Base-by-base conservation (phyloP, 2,888 invertebrate genomes). In the Smittia sp. region DNA sequence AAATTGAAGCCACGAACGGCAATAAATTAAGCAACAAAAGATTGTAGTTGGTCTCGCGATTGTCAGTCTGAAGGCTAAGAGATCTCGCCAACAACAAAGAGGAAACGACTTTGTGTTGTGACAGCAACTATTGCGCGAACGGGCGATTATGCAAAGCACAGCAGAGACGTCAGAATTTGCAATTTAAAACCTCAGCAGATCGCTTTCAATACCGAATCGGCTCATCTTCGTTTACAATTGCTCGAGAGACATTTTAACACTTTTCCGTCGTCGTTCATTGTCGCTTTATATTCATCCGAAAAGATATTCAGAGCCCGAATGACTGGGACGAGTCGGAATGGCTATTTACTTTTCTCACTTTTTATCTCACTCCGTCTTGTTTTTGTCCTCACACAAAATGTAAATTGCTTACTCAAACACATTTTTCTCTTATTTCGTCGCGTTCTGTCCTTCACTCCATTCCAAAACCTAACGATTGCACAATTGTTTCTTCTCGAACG, bases 301-400 rank as follows among this genome's bases (percentile, higher is more conserved):
- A 18, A n/a, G 11, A 6, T 32, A 32, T 32, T 46, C 46, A 11
- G 15, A n/a, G 6, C 46, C 46, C 46, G 46, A n/a, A 32, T 32
- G 32, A 32, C 32, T 32, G 32, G 32, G 32, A 32, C 32, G 32
- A 32, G 32, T 6, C 32, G n/a, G n/a, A n/a, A 6, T 52, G 58
- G 58, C 18, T 58, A 58, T 58, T 58, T 58, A 22, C 58, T 58
- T 58, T 58, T 58, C 58, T 58, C 58, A 58, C 15, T 58, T 58
- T 58, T 58, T 58, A 18, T 58, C 58, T 58, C 58, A 20, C 58
- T 58, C 58, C 22, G 18, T 58, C 58, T 58, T 58, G 18, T 58
- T 58, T 22, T 18, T 58, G 58, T 58, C 58, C 6, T 58, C 58
- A 46, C 58, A 58, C 2, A 46, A 58, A 58, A 58, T 58, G 58